A percentile compares a stretch with the other conserved stretches of the same genome.
phyloP scores from a whole-genome alignment of 2,113 vertebrate species.

The Calyptomena viridis region DNA sequence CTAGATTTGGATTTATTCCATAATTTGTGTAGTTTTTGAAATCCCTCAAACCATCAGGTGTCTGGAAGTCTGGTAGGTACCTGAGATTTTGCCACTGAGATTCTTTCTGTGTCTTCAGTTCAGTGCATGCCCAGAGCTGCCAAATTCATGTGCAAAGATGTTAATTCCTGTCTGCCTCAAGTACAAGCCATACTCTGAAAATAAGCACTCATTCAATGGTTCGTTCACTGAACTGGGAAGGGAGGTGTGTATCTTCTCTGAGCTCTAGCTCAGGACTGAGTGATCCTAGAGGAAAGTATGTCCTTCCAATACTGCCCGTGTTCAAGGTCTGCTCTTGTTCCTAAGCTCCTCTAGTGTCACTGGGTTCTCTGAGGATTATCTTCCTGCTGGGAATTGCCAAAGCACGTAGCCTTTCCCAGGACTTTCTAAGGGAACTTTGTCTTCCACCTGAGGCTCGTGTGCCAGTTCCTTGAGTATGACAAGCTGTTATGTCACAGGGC shows the following conservation, averaged over 20 bases:
- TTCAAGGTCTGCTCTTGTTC: background rate
- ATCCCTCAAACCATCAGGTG: background rate
- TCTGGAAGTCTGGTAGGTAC: background rate
- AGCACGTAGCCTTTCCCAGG: background rate
- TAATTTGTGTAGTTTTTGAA: background rate
- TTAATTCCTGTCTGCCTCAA: background rate
- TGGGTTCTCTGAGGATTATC: background rate
- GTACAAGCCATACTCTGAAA: background rate
- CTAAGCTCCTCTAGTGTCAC: background rate
- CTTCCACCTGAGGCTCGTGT: background rate
- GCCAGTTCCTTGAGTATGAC: background rate
- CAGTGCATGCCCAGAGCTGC: background rate
- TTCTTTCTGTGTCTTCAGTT: background rate
- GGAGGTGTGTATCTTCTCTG: background rate
- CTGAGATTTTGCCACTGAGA: background rate
- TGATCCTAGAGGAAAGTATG: background rate
- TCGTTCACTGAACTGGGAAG: background rate
- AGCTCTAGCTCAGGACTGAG: background rate
- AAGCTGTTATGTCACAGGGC: background rate
- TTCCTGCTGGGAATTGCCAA: background rate
- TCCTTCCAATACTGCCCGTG: background rate
- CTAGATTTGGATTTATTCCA: background rate
- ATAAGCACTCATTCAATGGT: fast-evolving
- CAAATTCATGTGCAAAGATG: background rate
- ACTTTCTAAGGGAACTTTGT: background rate